Evolutionary conservation across 2,888 invertebrate species (phyloP), one percentile per base, ranked within the genome.

Genomic region (Dorcus parallelipipedus): DNA sequence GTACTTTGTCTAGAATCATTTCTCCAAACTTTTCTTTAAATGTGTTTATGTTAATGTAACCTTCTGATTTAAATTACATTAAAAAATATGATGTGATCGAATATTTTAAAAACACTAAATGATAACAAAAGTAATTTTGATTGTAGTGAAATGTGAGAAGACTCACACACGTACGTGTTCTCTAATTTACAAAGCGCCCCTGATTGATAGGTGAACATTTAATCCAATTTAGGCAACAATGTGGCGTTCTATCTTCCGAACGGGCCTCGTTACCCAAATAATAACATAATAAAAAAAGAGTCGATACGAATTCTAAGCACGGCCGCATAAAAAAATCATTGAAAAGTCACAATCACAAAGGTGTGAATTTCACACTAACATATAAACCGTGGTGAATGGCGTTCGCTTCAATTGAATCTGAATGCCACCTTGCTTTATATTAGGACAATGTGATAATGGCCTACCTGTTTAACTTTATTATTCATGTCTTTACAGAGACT

Each of bases 391-490:
- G 53, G 43, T 60, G 62, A 65, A 64, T 64, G 53, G 58, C 56
- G 48, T 65, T 65, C 60, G 61, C 62, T 66, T 61, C 63, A 67
- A 66, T 64, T 60, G 62, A 64, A 62, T 66, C 56, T 64, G 64
- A 68, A 64, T 67, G 68, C 68, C 74, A 75, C 75, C 75, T 75
- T 74, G 73, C 71, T 71, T 73, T 74, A 73, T 73, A 72, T 72
- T 70, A 68, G 65, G 69, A 76, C 72, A 73, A 71, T 75, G 72
- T 73, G 72, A 75, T 75, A 74, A 74, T 73, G 68, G 73, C 66
- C 73, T 73, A 76, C 76, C 77, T 76, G 76, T 76, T 75, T 75
- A 74, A 73, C 73, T 75, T 72, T 74, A 74, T 76, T 75, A 76
- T 76, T 74, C 76, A 72, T 73, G 73, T 75, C 75, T 74, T 73